Evolutionary conservation across 2,797 vertebrate species (phyloP), one percentile per base, ranked within the genome.

Genomic region (Pampus argenteus): DNA sequence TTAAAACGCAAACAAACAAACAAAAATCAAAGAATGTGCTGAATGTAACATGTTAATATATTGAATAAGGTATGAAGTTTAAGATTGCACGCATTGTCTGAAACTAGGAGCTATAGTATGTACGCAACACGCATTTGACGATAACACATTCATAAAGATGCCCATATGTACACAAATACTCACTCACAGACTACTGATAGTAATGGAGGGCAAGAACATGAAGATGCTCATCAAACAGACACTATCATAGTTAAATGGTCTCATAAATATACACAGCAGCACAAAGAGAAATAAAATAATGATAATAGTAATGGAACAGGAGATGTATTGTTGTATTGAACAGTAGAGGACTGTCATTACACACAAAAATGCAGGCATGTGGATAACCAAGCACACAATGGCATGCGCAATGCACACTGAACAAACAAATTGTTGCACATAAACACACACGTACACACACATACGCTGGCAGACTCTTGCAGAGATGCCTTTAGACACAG

Each of bases 191-290:
- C 72, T 61, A 44, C 52, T 66, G 60, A 81, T 74, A 55, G 70
- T 73, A 82, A 86, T 78, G 40, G 61, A 81, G 76, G 59, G 47
- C 57, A 49, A 38, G 25, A 64, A 66, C 49, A 77, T 80, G 68
- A 67, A 74, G 61, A 70, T 74, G 55, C 69, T 77, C 69, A 75
- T 86, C 79, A 85, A 78, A 75, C 74, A 85, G 65, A 82, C 61
- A 85, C 63, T 57, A 74, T 77, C 71, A 58, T 54, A 59, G 61
- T 82, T 74, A 81, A 89, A 86, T 81, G 63, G 66, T 66, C 58
- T 72, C 83, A 75, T 87, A 78, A 82, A 87, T 63, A 84, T 29
- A 79, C 69, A 78, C 40, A 67, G 66, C 59, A 71, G 63, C 85
- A 63, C 38, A 74, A 81, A 76, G 54, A 58, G 29, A 44, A 66